phyloP scores from a whole-genome alignment of 2,797 vertebrate genomes.

The Bovichtus diacanthus region DNA sequence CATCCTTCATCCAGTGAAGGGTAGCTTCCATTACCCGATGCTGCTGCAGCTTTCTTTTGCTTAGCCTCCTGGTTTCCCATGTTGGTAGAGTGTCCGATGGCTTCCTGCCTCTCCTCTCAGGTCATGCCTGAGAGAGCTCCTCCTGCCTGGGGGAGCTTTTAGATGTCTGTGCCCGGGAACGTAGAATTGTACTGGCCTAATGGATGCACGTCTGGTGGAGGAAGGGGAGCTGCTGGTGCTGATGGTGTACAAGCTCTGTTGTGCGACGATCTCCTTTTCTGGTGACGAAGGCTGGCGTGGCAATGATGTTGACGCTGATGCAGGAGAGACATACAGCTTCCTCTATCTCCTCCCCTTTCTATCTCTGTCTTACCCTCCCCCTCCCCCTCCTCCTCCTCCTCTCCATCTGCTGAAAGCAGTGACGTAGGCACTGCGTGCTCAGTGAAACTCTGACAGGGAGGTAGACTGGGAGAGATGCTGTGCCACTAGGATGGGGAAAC shows the following conservation, averaged over 20 bases:
- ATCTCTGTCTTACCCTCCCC: conserved; percentile 50
- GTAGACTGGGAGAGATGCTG: conserved; percentile 18
- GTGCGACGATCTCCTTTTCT: conserved; percentile 50
- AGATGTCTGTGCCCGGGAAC: not conserved
- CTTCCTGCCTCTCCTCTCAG: conserved; percentile 76
- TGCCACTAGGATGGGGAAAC: conserved; percentile 17
- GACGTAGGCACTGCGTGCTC: conserved; percentile 83
- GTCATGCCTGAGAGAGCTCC: conserved; percentile 80
- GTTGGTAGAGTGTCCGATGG: conserved; percentile 57
- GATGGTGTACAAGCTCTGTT: conserved; percentile 20
- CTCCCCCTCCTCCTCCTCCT: conserved; percentile 55
- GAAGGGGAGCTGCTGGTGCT: conserved; percentile 23
- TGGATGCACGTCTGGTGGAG: conserved; percentile 21
- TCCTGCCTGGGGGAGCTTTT: conserved; percentile 19
- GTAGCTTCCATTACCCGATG: conserved; percentile 88
- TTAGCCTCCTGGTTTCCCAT: conserved; percentile 99
- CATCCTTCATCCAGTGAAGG: conserved; percentile 85
- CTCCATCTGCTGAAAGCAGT: conserved; percentile 84
- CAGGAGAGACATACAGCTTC: conserved; percentile 75
- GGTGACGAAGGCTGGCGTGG: conserved; percentile 72
- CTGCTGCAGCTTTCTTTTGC: conserved; percentile 87
- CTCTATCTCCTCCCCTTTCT: conserved; percentile 76
- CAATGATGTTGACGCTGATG: conserved; percentile 78
- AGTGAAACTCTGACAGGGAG: conserved; percentile 81
- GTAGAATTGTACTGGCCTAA: conserved; percentile 2